These are phyloP conservation scores for Melitaea cinxia DNA, from an alignment of 1,140 invertebrate genomes.

Conservation along the genomic window DNA sequence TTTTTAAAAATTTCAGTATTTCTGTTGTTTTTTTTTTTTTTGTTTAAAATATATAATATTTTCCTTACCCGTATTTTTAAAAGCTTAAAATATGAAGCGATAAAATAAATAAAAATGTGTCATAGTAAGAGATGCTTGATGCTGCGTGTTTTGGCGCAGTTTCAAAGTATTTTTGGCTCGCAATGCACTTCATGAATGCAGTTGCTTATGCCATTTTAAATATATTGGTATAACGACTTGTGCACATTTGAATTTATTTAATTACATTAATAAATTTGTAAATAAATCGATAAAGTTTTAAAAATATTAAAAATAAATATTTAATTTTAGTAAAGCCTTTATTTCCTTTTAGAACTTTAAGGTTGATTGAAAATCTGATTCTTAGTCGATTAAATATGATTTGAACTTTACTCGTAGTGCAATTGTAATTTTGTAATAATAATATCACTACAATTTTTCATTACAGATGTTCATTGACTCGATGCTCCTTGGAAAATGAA, in stretches of 20 bases:
- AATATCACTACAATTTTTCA: too few species aligned
- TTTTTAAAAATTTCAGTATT: too few species aligned
- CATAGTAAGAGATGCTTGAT: slow-evolving; percentile 59
- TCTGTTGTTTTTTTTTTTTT: too few species aligned
- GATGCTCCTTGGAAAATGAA: neutral
- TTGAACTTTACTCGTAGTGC: too few species aligned
- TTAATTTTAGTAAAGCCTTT: too few species aligned
- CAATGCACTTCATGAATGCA: slow-evolving; percentile 71
- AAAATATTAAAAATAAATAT: too few species aligned
- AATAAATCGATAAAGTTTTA: too few species aligned
- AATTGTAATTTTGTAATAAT: too few species aligned
- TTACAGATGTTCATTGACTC: slow-evolving; percentile 3
- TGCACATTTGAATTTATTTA: slow-evolving; percentile 25
- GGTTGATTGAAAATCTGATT: too few species aligned
- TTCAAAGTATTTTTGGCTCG: slow-evolving; percentile 78
- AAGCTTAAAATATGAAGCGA: slow-evolving; percentile 11
- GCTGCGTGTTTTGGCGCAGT: slow-evolving; percentile 71
- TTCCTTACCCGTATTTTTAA: neutral
- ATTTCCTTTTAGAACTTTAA: too few species aligned
- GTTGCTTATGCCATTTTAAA: slow-evolving; percentile 50
- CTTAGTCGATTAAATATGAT: too few species aligned
- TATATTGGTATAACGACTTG: slow-evolving; percentile 50
- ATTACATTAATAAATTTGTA: slow-evolving; percentile 8
- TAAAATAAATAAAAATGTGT: slow-evolving; percentile 32
- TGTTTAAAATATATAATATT: neutral